Conservation (phyloP, 2,113 vertebrate genomes). For the pig (Sus scrofa) region DNA sequence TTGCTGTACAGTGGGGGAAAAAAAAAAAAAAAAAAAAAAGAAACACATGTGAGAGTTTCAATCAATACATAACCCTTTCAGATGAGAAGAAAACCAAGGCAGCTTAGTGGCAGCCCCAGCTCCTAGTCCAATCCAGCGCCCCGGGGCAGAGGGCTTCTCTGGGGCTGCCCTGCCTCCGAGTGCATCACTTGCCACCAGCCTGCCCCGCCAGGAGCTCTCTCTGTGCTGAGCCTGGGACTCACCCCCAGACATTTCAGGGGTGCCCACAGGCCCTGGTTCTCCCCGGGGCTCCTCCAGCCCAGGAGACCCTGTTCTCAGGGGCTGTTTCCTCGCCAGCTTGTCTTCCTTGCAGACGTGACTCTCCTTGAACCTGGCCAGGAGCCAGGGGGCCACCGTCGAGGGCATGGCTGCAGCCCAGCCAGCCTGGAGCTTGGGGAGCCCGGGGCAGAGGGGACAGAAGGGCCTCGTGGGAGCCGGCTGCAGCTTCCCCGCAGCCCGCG, state of each 20-base stretch:
- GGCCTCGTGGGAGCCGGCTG: accelerated
- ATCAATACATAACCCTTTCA: neutral
- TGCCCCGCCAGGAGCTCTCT: neutral
- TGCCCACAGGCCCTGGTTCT: neutral
- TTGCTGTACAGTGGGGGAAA: too few species aligned
- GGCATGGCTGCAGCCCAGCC: neutral
- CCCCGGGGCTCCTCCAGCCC: neutral
- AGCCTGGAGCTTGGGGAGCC: too few species aligned
- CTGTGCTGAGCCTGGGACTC: neutral
- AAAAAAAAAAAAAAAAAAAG: neutral
- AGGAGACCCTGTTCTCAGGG: neutral
- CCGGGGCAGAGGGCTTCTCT: accelerated
- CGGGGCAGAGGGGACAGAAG: accelerated
- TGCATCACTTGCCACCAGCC: neutral
- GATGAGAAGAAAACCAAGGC: neutral
- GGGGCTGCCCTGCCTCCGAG: neutral
- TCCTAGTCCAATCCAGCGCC: too few species aligned
- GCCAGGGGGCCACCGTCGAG: neutral
- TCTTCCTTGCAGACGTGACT: neutral
- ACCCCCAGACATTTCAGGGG: neutral
- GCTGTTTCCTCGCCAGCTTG: neutral
- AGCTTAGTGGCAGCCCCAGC: neutral
- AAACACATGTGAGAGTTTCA: neutral
- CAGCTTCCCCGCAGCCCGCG: neutral
- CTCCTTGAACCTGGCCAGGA: neutral